phyloP scores from a whole-genome alignment of 2,797 vertebrate species.

The Phrynocephalus guinanensis region DNA sequence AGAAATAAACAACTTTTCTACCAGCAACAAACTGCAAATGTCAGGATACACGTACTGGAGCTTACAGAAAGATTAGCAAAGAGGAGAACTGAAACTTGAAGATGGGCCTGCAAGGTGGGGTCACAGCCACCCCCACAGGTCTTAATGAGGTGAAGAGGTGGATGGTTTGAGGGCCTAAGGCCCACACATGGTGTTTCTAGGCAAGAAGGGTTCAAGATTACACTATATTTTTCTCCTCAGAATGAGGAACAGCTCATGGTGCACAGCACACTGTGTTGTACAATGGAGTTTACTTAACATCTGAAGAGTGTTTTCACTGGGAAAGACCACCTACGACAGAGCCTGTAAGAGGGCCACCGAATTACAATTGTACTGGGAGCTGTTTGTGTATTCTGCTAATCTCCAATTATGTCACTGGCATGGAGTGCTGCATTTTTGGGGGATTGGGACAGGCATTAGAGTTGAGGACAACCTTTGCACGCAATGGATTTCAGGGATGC shows the following conservation, averaged over 20 bases:
- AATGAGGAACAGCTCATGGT: neutral
- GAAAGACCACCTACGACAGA: conserved; percentile 5
- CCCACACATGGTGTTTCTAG: neutral
- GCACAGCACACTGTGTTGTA: neutral
- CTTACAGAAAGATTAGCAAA: neutral
- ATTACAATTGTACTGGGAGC: neutral
- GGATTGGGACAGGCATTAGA: conserved; percentile 1
- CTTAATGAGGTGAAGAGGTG: neutral
- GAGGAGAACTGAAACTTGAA: neutral
- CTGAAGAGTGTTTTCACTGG: conserved; percentile 7
- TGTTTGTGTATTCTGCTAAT: conserved; percentile 9
- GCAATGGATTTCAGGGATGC: neutral
- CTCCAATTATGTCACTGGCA: conserved; percentile 6
- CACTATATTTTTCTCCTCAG: too few species aligned
- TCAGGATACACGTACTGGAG: neutral
- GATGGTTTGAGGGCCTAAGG: neutral
- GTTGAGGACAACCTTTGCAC: neutral
- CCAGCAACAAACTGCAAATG: neutral
- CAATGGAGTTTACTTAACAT: neutral
- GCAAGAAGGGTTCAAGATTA: neutral
- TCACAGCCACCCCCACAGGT: too few species aligned
- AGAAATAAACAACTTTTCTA: conserved; percentile 9
- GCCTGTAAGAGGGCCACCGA: neutral
- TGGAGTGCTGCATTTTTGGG: neutral
- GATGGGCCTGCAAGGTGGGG: neutral